Evolutionary conservation across 2,797 vertebrate species (phyloP).

Genomic region (Semotilus atromaculatus): DNA sequence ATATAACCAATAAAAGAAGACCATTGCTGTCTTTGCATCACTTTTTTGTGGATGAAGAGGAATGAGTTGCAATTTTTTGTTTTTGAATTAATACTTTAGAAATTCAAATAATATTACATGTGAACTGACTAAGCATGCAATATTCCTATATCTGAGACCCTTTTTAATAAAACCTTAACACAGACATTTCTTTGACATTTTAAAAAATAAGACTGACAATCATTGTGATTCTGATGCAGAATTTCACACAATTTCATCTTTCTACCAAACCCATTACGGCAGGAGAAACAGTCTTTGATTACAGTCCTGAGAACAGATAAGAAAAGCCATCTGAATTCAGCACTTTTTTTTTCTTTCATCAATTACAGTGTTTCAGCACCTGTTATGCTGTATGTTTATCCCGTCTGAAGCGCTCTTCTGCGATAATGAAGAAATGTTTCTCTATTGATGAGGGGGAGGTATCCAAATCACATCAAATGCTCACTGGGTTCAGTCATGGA

Average conservation of each 20-base stretch:
- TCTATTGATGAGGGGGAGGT: not conserved
- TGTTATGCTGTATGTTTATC: not conserved
- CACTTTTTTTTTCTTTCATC: constrained; percentile 40
- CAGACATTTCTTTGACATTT: constrained; percentile 44
- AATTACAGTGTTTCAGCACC: constrained; percentile 45
- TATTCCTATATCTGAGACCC: not conserved
- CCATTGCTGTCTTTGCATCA: not conserved
- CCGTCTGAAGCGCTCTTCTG: not conserved
- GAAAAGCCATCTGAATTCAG: constrained; percentile 31
- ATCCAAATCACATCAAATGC: not conserved
- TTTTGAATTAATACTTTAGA: not conserved
- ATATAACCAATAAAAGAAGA: not conserved
- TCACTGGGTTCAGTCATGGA: not conserved
- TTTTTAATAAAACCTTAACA: constrained; percentile 54
- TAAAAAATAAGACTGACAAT: constrained; percentile 48
- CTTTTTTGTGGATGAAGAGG: not conserved
- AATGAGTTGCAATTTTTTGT: not conserved
- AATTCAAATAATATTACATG: not conserved
- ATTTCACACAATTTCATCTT: constrained; percentile 53
- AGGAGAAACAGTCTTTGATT: constrained; percentile 52
- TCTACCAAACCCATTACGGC: constrained; percentile 52
- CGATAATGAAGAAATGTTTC: constrained; percentile 13
- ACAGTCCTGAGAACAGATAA: constrained; percentile 1
- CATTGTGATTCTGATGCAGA: constrained; percentile 41
- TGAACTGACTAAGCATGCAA: not conserved